Conservation (phyloP, 2,797 vertebrate species). For the Pipistrellus kuhlii region DNA sequence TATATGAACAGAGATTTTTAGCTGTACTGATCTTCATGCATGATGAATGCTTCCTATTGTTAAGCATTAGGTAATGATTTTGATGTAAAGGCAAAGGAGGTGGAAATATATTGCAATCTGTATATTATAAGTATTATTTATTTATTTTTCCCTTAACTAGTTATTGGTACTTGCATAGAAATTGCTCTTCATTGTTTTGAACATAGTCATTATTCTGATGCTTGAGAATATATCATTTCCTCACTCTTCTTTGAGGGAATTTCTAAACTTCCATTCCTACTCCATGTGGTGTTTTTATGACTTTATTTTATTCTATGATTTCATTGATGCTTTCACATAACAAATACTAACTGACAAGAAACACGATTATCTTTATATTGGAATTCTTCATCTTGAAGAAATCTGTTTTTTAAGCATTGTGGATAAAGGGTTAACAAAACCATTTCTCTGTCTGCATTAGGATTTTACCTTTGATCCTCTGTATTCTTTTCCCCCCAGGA, state of each 20-base stretch:
- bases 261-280: not conserved
- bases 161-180: not conserved
- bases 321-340: not conserved
- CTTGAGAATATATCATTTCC: not conserved
- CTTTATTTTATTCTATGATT: not conserved
- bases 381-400: not conserved
- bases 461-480: slow-evolving; percentile 39
- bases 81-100: not conserved
- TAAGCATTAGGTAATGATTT: slow-evolving; percentile 29
- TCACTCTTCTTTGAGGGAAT: not conserved
- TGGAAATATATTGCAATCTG: not conserved
- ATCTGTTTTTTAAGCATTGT: not conserved
- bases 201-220: not conserved
- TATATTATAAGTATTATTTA: not conserved
- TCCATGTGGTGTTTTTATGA: not conserved
- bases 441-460: not conserved
- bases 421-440: not conserved
- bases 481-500: not conserved
- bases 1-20: slow-evolving; percentile 35
- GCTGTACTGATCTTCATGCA: not conserved
- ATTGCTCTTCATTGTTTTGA: not conserved
- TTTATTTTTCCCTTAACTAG: not conserved
- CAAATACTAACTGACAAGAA: not conserved
- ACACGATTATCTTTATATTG: not conserved
- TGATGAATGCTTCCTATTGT: slow-evolving; percentile 45